phyloP scores from a whole-genome alignment of 35 echinoderm and acorn worm genomes.

The Chiridota heheva region DNA sequence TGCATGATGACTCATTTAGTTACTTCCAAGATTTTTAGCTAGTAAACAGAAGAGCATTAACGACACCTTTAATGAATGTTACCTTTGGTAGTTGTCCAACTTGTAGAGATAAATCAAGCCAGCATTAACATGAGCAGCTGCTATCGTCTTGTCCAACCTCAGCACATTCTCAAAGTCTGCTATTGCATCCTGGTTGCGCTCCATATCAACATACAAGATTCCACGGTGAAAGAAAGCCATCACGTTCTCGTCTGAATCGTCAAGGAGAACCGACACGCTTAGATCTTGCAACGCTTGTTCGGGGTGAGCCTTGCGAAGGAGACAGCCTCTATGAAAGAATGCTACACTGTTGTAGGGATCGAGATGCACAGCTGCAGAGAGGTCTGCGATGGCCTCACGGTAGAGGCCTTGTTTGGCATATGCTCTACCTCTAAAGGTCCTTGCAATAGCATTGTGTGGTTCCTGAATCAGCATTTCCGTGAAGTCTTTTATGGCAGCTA shows the following conservation, averaged over 20 bases:
- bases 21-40: too few species aligned
- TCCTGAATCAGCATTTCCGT: slow-evolving; percentile 85
- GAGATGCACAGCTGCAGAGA: slow-evolving; percentile 86
- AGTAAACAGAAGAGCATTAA: too few species aligned
- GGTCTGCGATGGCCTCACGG: slow-evolving; percentile 72
- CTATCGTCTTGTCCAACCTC: slow-evolving; percentile 80
- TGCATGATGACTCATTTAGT: too few species aligned
- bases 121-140: slow-evolving; percentile 86
- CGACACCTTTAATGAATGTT: too few species aligned
- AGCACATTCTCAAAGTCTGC: slow-evolving; percentile 92
- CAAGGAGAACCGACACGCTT: slow-evolving; percentile 79
- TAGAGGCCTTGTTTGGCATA: slow-evolving; percentile 93
- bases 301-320: slow-evolving; percentile 78
- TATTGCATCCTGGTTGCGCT: slow-evolving; percentile 82
- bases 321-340: slow-evolving; percentile 93
- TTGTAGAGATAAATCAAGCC: slow-evolving; percentile 94
- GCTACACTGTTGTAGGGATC: slow-evolving; percentile 89
- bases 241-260: slow-evolving; percentile 76
- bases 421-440: slow-evolving; percentile 79
- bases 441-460: slow-evolving; percentile 89
- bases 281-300: slow-evolving; percentile 94
- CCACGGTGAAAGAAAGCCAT: slow-evolving; percentile 97
- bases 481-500: slow-evolving; percentile 96
- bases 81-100: slow-evolving; percentile 90
- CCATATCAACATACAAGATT: slow-evolving; percentile 85